phyloP scores from a whole-genome alignment of 2,888 invertebrate species.

The Sarcophaga rosellei region DNA sequence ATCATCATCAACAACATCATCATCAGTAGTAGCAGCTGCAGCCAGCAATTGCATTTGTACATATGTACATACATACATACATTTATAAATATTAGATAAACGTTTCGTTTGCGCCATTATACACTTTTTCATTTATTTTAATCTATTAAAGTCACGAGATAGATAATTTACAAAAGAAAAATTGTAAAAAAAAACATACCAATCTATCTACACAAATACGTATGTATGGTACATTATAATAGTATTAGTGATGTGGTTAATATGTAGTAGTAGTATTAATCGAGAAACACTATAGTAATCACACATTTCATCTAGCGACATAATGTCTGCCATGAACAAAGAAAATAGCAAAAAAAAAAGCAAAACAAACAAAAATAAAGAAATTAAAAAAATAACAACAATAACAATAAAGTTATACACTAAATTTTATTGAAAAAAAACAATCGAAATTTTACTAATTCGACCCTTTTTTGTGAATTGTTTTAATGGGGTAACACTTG shows the following conservation, averaged over 20 bases:
- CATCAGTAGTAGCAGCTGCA: background rate
- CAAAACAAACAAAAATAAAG: background rate
- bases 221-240: background rate
- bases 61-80: background rate
- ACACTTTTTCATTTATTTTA: conserved; percentile 51
- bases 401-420: background rate
- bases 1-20: conserved; percentile 12
- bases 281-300: conserved; percentile 9
- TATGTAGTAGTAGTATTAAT: background rate
- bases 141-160: conserved; percentile 67
- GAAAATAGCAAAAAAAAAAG: conserved; percentile 9
- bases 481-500: too few species aligned
- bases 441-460: background rate
- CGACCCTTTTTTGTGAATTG: too few species aligned
- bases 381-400: background rate
- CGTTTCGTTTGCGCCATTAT: conserved; percentile 37
- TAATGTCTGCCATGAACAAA: conserved; percentile 60
- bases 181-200: background rate
- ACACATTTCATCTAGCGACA: conserved; percentile 56
- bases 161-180: conserved; percentile 56
- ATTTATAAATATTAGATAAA: conserved; percentile 34
- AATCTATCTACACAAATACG: background rate
- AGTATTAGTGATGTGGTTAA: background rate
- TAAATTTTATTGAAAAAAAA: background rate
- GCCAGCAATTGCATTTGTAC: too few species aligned